These are phyloP conservation scores for Xenotilapia caudafasciata DNA, from an alignment of 2,113 vertebrate species.

Conservation along the genomic window DNA sequence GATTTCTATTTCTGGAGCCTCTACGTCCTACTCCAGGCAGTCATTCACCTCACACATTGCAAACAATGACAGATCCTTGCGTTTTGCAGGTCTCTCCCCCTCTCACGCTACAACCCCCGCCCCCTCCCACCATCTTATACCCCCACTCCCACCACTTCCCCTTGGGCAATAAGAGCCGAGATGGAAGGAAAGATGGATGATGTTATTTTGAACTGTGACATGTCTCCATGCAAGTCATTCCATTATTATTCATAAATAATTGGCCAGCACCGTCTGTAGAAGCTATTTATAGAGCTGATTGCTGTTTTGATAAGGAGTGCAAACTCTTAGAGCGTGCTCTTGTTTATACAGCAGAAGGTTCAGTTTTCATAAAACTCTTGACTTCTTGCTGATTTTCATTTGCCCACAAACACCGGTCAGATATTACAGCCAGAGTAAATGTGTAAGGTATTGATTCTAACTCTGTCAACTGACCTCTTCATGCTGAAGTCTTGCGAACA, in stretches of 20 bases:
- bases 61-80: constrained; percentile 25
- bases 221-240: constrained; percentile 53
- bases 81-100: background rate
- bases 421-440: background rate
- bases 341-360: background rate
- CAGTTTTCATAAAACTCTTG: background rate
- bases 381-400: background rate
- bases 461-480: background rate
- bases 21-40: background rate
- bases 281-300: constrained; percentile 61
- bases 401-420: background rate
- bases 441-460: background rate
- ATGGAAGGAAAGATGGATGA: constrained; percentile 56
- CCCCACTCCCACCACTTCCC: constrained; percentile 13
- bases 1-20: constrained; percentile 25
- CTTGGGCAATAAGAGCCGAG: constrained; percentile 17
- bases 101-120: background rate
- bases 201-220: constrained; percentile 65
- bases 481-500: background rate
- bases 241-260: constrained; percentile 69
- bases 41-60: constrained; percentile 6
- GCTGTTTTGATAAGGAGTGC: constrained; percentile 29
- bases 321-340: background rate
- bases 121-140: background rate
- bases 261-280: constrained; percentile 43